Evolutionary conservation across 2,797 vertebrate genomes (phyloP).

Genomic region (Mallotus villosus): DNA sequence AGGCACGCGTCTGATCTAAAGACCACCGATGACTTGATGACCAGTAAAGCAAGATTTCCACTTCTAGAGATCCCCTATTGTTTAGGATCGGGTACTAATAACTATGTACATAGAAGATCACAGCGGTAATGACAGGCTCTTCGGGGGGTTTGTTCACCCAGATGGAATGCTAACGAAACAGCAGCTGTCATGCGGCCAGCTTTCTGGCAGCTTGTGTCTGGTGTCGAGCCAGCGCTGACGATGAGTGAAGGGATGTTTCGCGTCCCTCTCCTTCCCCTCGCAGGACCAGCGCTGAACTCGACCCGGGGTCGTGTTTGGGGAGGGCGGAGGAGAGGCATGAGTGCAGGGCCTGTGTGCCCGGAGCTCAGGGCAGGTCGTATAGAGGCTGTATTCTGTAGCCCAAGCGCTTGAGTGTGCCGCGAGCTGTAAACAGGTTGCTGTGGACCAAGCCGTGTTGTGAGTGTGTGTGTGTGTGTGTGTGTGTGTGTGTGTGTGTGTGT

Average conservation of each 20-base stretch:
- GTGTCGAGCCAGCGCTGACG: neutral
- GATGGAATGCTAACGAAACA: neutral
- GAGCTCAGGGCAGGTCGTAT: slow-evolving; percentile 29
- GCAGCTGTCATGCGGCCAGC: neutral
- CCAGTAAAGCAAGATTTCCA: too few species aligned
- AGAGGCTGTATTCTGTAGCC: slow-evolving; percentile 42
- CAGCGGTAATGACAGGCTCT: neutral
- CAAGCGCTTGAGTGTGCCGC: slow-evolving; percentile 32
- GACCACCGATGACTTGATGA: too few species aligned
- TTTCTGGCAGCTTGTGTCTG: neutral
- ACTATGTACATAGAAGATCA: neutral
- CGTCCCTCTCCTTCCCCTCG: neutral
- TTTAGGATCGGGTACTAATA: neutral
- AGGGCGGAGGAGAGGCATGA: neutral
- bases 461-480: slow-evolving; percentile 20
- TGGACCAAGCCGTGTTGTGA: slow-evolving; percentile 2
- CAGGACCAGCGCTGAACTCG: neutral
- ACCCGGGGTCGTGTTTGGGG: neutral
- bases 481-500: neutral
- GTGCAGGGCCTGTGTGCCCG: neutral
- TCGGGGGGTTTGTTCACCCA: neutral
- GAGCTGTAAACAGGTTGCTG: slow-evolving; percentile 14
- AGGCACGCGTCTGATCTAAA: too few species aligned
- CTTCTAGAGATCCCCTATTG: too few species aligned
- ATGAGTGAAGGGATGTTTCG: neutral